These are phyloP conservation scores for Saccostrea echinata DNA, from an alignment of 1,140 invertebrate genomes.

Conservation along the genomic window DNA sequence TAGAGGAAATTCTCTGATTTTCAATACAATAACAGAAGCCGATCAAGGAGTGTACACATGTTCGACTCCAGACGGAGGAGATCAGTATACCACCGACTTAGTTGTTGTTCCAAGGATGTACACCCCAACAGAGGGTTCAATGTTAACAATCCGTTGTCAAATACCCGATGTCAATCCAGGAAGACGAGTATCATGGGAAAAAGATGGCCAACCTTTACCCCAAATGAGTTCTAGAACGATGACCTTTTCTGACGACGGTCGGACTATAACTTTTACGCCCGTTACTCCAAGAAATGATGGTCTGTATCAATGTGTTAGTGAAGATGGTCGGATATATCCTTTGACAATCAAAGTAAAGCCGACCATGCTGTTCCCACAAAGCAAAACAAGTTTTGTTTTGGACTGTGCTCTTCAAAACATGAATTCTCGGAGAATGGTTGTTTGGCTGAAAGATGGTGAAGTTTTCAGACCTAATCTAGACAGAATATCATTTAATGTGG, in stretches of 20 bases:
- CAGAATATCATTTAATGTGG: neutral
- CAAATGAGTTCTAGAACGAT: neutral
- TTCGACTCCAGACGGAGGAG: neutral
- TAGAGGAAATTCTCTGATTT: neutral
- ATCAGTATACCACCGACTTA: neutral
- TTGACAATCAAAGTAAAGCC: neutral
- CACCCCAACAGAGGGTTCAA: neutral
- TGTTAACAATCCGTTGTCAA: neutral
- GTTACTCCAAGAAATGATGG: neutral
- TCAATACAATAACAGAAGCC: neutral
- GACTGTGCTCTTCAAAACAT: neutral
- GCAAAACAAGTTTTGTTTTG: neutral
- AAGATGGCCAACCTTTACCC: neutral
- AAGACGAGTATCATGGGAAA: neutral
- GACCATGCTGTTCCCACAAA: neutral
- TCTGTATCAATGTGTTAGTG: neutral
- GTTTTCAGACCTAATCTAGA: neutral
- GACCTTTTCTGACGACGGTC: neutral
- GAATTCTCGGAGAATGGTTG: slow-evolving; percentile 1
- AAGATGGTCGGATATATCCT: neutral
- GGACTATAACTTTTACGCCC: neutral
- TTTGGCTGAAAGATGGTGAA: neutral
- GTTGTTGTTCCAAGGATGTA: neutral
- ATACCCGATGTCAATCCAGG: neutral
- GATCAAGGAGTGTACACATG: neutral